phyloP scores from a whole-genome alignment of 2,113 vertebrate species.

The Oncorhynchus kisutch region DNA sequence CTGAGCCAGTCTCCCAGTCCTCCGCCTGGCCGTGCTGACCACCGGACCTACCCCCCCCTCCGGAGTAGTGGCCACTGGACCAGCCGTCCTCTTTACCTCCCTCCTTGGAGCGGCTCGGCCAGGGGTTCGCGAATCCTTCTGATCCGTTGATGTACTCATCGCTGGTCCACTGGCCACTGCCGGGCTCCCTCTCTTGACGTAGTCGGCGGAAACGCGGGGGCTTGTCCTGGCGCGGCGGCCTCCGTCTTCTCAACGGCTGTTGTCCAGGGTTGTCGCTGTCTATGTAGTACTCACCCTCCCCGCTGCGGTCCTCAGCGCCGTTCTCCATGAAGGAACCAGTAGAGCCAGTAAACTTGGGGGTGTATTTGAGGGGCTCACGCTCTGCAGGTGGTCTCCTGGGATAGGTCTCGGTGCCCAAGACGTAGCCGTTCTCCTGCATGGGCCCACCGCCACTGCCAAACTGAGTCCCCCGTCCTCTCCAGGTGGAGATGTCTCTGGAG shows the following conservation, averaged over 20 bases:
- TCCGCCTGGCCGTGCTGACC: conserved; percentile 82
- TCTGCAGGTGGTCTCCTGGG: conserved; percentile 75
- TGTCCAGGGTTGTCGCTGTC: conserved; percentile 86
- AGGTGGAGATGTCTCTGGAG: conserved; percentile 80
- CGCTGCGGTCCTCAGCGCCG: conserved; percentile 78
- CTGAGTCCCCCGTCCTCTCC: conserved; percentile 79
- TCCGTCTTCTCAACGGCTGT: conserved; percentile 83
- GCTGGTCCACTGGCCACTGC: conserved; percentile 81
- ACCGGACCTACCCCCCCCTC: conserved; percentile 65
- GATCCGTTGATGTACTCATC: conserved; percentile 80
- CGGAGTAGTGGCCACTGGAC: conserved; percentile 60
- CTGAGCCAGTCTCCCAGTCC: conserved; percentile 95
- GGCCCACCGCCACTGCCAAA: conserved; percentile 56
- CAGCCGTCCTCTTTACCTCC: conserved; percentile 74
- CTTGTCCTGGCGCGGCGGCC: conserved; percentile 96
- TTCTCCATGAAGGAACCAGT: conserved; percentile 76
- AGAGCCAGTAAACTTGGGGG: conserved; percentile 77
- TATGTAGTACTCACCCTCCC: conserved; percentile 80
- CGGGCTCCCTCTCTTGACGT: conserved; percentile 82
- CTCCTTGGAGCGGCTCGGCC: conserved; percentile 80
- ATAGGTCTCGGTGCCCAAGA: conserved; percentile 71
- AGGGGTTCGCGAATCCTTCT: conserved; percentile 75
- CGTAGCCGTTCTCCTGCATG: conserved; percentile 83
- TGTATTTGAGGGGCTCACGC: conserved; percentile 80
- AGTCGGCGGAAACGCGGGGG: conserved; percentile 92